Evolutionary conservation across 2,888 invertebrate genomes (phyloP).

Genomic region (Psylliodes chrysocephalus): DNA sequence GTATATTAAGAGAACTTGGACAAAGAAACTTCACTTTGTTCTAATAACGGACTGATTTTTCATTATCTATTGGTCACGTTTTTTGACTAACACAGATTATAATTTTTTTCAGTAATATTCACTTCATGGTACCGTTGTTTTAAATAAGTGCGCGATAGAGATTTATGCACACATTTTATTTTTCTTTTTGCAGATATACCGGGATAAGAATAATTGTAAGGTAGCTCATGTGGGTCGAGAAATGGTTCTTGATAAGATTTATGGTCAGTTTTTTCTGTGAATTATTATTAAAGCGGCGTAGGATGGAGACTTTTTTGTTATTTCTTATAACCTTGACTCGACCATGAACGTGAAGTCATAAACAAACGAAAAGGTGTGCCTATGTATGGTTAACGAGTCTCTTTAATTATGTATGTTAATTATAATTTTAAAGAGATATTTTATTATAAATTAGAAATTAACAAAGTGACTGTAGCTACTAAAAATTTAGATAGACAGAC

Average conservation of each 20-base stretch:
- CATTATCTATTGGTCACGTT: too few relatives aligned
- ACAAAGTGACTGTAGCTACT: too few relatives aligned
- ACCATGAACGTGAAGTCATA: slow-evolving; percentile 13
- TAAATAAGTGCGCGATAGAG: background rate
- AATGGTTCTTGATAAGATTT: slow-evolving; percentile 21
- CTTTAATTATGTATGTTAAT: background rate
- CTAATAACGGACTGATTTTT: too few relatives aligned
- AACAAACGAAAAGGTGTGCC: background rate
- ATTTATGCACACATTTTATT: background rate
- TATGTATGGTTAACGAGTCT: background rate
- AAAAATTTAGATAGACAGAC: too few relatives aligned
- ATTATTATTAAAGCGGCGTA: slow-evolving; percentile 12
- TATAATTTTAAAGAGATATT: too few relatives aligned
- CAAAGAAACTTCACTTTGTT: too few relatives aligned
- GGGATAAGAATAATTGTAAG: slow-evolving; percentile 23
- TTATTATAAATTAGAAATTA: too few relatives aligned
- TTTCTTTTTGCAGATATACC: background rate
- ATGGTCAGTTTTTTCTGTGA: slow-evolving; percentile 16
- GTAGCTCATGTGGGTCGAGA: slow-evolving; percentile 23
- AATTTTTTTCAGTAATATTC: background rate
- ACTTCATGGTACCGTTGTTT: background rate
- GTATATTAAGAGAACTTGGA: too few relatives aligned
- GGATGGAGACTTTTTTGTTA: slow-evolving; percentile 4
- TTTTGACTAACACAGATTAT: too few relatives aligned
- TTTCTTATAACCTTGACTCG: slow-evolving; percentile 16